These are phyloP conservation scores for Apogon hyalosoma DNA, from an alignment of 2,797 vertebrate genomes.

Conservation along the genomic window DNA sequence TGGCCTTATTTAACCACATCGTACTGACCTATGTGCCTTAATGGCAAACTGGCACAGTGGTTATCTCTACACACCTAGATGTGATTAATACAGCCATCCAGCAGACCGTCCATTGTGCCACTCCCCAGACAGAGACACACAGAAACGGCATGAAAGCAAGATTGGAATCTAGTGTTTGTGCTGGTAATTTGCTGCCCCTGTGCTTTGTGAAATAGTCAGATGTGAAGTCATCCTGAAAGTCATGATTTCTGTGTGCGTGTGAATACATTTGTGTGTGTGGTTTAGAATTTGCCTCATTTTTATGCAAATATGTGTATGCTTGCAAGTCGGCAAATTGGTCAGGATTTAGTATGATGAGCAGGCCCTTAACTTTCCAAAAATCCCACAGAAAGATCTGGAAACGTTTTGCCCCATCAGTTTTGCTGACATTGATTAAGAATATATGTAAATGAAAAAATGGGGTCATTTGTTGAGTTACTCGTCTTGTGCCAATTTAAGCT, in stretches of 20 bases:
- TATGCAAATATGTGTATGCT: constrained; percentile 16
- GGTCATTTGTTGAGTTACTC: constrained; percentile 55
- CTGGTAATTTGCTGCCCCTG: constrained; percentile 23
- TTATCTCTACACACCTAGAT: constrained; percentile 61
- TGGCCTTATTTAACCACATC: constrained; percentile 49
- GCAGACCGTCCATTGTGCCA: constrained; percentile 55
- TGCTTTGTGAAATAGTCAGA: constrained; percentile 41
- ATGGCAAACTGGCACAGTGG: constrained; percentile 31
- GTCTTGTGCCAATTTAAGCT: constrained; percentile 31
- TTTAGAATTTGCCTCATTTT: constrained; percentile 29
- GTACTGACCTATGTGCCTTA: constrained; percentile 39
- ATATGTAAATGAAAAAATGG: constrained; percentile 14
- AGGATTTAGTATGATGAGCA: constrained; percentile 23
- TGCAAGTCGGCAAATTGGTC: constrained; percentile 19
- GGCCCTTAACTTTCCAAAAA: constrained; percentile 33
- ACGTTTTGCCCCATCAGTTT: constrained; percentile 8
- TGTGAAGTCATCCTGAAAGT: constrained; percentile 37
- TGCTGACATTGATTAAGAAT: constrained; percentile 41
- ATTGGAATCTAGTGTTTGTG: constrained; percentile 38
- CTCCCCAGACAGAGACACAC: constrained; percentile 60
- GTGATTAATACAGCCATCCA: constrained; percentile 71
- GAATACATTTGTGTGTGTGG: constrained; percentile 5
- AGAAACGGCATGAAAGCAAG: constrained; percentile 55
- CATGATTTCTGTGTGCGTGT: constrained; percentile 7
- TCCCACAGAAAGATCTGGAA: constrained; percentile 40